These are phyloP conservation scores for Notoglanidium macrostoma DNA, from an alignment of 2,797 vertebrate genomes.

Conservation along the genomic window DNA sequence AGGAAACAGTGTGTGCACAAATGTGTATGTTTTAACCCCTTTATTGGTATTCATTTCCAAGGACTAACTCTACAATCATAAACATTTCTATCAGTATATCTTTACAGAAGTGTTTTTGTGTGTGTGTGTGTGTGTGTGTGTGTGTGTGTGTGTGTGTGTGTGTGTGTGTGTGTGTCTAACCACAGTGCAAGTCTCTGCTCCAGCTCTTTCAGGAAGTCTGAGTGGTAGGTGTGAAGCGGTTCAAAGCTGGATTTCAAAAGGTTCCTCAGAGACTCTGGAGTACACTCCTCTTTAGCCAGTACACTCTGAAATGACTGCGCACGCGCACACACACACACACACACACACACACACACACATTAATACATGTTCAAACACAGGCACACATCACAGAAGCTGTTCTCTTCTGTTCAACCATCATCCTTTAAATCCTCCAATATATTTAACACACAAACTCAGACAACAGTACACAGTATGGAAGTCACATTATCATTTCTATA, in stretches of 20 bases:
- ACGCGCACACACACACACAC: not conserved
- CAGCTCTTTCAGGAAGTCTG: conserved; percentile 92
- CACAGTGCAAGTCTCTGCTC: conserved; percentile 94
- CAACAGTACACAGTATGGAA: not conserved
- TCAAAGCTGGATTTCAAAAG: conserved; percentile 88
- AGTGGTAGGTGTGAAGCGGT: conserved; percentile 93
- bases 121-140: not conserved
- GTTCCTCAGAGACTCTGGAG: conserved; percentile 85
- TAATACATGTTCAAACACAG: not conserved
- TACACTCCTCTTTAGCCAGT: conserved; percentile 83
- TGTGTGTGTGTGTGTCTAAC: conserved; percentile 73
- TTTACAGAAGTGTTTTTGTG: not conserved
- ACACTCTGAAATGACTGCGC: conserved; percentile 87
- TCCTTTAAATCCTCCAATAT: not conserved
- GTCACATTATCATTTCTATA: not conserved
- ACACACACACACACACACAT: conserved; percentile 6
- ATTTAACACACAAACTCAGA: not conserved
- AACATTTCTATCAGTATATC: not conserved
- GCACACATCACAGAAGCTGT: no score
- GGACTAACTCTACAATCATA: not conserved
- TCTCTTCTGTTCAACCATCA: not conserved
- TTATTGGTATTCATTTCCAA: conserved; percentile 1
- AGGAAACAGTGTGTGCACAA: conserved; percentile 58
- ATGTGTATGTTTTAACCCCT: not conserved
- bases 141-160: conserved; percentile 8